Evolutionary conservation across 30 jellyfish, hydroid and myxozoan species (phyloP).

Genomic region (Cassiopea andromeda): DNA sequence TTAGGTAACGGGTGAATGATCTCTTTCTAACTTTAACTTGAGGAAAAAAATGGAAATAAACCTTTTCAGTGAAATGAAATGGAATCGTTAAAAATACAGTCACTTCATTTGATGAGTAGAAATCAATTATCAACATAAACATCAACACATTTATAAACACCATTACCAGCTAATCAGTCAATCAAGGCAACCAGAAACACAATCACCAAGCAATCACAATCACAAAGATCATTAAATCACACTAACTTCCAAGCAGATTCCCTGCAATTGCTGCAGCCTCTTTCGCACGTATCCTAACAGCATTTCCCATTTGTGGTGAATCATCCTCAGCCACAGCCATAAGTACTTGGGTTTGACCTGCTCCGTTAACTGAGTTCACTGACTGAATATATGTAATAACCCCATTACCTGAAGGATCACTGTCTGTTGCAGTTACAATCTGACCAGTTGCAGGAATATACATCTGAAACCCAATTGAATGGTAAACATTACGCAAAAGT

Average conservation of each 20-base stretch:
- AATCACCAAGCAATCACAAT: neutral
- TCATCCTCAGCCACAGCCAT: constrained; percentile 77
- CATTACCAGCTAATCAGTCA: no score
- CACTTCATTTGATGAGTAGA: no score
- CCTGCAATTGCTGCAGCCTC: constrained; percentile 64
- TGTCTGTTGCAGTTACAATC: constrained; percentile 49
- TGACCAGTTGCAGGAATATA: constrained; percentile 63
- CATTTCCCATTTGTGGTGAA: constrained; percentile 20
- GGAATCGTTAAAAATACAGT: no score
- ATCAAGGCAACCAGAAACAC: no score
- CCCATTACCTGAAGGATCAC: constrained; percentile 55
- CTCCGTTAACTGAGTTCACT: constrained; percentile 49
- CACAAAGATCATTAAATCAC: neutral
- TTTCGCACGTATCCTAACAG: constrained; percentile 41
- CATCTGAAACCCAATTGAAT: constrained; percentile 28
- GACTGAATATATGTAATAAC: constrained; percentile 68
- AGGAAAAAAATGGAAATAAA: no score
- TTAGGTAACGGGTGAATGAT: no score
- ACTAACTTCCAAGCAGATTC: constrained; percentile 45
- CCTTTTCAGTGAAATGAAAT: no score
- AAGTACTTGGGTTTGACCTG: constrained; percentile 57
- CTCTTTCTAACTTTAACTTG: no score
- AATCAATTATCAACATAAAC: no score
- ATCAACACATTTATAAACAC: no score
- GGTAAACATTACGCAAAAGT: no score